Base-by-base conservation (phyloP, 1,140 invertebrate species). In the Sycophaga agraensis region DNA sequence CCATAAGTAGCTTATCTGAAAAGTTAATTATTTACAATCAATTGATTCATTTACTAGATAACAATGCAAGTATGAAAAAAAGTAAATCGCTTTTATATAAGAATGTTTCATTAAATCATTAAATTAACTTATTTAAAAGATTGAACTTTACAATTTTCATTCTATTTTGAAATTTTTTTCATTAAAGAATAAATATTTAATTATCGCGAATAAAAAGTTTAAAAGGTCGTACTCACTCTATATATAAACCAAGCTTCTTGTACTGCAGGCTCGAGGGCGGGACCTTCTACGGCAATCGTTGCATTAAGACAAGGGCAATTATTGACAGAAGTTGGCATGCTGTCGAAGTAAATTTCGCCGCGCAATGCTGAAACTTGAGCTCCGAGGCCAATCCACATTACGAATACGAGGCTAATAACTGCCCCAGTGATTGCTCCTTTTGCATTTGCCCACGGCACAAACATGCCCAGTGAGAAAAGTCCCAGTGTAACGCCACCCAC, bases 381-480 rank as follows among this genome's bases (percentile, higher is more conserved):
- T 3, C 91, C 90, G 42, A 92, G 75, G 17, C 89, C 89, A 53
- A 93, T 87, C 87, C 89, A 91, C 16, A 87, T 77, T 21, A 90
- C 84, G 2, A 91, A 75, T 9, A 74, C 69, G 14, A 91, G 73
- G 40, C 87, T 82, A n/a, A 80, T 71, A 4, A 88, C 50, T 0
- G 87, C 82, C 31, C 91, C 91, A 19, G 75, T 72, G 51, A 88
- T 82, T 0, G 90, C 90, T n/a, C 91, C 90, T 71, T 85, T 88
- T 21, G 87, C 84, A 74, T 93, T 94, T 1, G 91, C 89, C 83
- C 86, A 91, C 1, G 92, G 92, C 49, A 93, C 88, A 70, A 93
- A 92, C 86, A 96, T 94, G 48, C 93, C 94, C 21, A 96, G 74
- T 0, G 90, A 89, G 73, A 96, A 96, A 4, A 95, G 75, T 1